A percentile compares a stretch with the other conserved stretches of the same genome.
Conservation (phyloP, 2,797 vertebrate genomes). For the Enteromius treurensis region DNA sequence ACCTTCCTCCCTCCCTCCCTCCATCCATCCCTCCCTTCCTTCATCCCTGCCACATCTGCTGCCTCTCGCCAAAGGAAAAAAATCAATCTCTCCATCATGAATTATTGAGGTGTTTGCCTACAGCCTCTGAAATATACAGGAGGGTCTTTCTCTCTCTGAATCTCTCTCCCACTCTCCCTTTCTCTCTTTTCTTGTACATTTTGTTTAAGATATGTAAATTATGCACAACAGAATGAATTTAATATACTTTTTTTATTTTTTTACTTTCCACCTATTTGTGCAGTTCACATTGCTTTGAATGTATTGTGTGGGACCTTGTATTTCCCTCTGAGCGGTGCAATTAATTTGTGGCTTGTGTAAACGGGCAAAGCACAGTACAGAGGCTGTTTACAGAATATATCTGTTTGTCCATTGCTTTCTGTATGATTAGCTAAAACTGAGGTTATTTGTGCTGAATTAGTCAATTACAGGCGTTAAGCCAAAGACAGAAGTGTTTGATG, state of each 20-base stretch:
- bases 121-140: constrained; percentile 84
- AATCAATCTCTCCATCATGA: constrained; percentile 79
- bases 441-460: constrained; percentile 45
- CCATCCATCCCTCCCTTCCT: constrained; percentile 63
- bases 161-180: constrained; percentile 63
- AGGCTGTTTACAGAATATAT: constrained; percentile 43
- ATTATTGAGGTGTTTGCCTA: constrained; percentile 92
- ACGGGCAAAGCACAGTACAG: background rate
- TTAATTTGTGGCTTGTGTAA: constrained; percentile 12
- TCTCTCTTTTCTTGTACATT: constrained; percentile 65
- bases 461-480: constrained; percentile 53
- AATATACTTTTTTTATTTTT: constrained; percentile 14
- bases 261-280: constrained; percentile 18
- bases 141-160: constrained; percentile 62
- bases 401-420: constrained; percentile 26
- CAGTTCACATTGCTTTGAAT: background rate
- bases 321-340: constrained; percentile 10
- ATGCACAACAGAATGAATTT: constrained; percentile 30
- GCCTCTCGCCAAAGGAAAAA: constrained; percentile 62
- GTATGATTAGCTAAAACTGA: constrained; percentile 38
- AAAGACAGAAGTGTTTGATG: constrained; percentile 16
- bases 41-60: constrained; percentile 60
- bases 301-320: background rate
- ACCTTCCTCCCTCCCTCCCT: constrained; percentile 22
- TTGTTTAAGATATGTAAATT: constrained; percentile 51